Percentiles rank a stretch among this genome's conserved stretches.
Evolutionary conservation across 1,140 invertebrate species (phyloP).

Genomic region (Drosophila baimaii): DNA sequence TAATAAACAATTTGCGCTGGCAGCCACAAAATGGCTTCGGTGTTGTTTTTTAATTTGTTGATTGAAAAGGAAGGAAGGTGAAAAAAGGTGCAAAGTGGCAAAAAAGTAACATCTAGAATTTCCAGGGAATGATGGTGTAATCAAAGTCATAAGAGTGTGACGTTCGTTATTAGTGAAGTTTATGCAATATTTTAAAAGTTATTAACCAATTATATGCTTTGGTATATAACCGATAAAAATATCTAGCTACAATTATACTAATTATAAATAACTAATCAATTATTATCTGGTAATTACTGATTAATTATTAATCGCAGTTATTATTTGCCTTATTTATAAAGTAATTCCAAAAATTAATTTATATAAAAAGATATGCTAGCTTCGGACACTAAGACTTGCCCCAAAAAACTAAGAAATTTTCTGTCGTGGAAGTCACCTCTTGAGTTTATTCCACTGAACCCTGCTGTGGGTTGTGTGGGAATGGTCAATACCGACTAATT

Average conservation of each 20-base stretch:
- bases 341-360: too few relatives aligned
- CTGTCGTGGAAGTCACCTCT: neutral
- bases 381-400: too few relatives aligned
- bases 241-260: too few relatives aligned
- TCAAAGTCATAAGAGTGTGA: slow-evolving; percentile 9
- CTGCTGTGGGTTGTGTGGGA: slow-evolving; percentile 23
- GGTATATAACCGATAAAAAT: too few relatives aligned
- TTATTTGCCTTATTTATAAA: too few relatives aligned
- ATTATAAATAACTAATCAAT: too few relatives aligned
- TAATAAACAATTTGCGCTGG: slow-evolving; percentile 35
- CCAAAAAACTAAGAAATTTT: neutral
- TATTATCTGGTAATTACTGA: too few relatives aligned
- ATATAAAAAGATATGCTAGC: too few relatives aligned
- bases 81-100: slow-evolving; percentile 30
- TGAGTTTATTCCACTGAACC: neutral
- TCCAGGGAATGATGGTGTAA: neutral
- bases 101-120: slow-evolving; percentile 29
- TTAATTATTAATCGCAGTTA: too few relatives aligned
- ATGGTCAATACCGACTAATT: slow-evolving; percentile 73
- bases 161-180: neutral
- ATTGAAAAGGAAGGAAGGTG: slow-evolving; percentile 35
- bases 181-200: too few relatives aligned
- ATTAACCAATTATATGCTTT: too few relatives aligned
- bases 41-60: slow-evolving; percentile 57
- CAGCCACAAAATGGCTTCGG: slow-evolving; percentile 9